These are phyloP conservation scores for Heterotilapia buettikoferi DNA, from an alignment of 2,113 vertebrate genomes.

Conservation along the genomic window DNA sequence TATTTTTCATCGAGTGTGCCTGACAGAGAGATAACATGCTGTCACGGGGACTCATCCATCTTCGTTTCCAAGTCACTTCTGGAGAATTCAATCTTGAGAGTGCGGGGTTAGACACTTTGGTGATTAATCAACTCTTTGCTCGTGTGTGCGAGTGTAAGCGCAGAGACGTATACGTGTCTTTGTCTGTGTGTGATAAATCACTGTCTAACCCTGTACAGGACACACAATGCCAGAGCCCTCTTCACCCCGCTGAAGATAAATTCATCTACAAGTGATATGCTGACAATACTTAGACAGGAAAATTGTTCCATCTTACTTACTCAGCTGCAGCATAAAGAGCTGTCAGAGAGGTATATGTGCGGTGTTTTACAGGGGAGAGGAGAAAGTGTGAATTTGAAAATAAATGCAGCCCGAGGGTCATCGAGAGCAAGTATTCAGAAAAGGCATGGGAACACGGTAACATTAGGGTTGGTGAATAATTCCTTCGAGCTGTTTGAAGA, in stretches of 20 bases:
- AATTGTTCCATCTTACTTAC: constrained; percentile 15
- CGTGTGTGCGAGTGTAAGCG: constrained; percentile 29
- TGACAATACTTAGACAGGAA: constrained; percentile 41
- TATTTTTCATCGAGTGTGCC: constrained; percentile 54
- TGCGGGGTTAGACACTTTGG: constrained; percentile 43
- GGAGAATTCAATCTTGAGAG: constrained; percentile 60
- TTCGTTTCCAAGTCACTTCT: constrained; percentile 56
- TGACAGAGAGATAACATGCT: constrained; percentile 64
- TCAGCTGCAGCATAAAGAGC: neutral
- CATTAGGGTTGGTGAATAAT: constrained; percentile 41
- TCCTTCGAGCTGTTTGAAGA: constrained; percentile 28
- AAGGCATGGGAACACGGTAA: constrained; percentile 38
- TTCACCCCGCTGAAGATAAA: constrained; percentile 55
- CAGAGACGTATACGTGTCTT: constrained; percentile 28
- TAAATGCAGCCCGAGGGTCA: neutral
- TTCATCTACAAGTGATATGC: constrained; percentile 52
- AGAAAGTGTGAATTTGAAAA: constrained; percentile 21
- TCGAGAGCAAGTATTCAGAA: constrained; percentile 10
- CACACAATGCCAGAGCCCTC: constrained; percentile 38
- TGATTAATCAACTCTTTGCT: constrained; percentile 55
- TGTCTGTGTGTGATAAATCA: constrained; percentile 64
- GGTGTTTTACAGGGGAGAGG: neutral
- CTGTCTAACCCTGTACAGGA: constrained; percentile 52
- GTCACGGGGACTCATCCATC: constrained; percentile 53
- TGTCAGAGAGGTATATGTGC: neutral